Conservation (phyloP, 2,797 vertebrate species). For the Sternotherus odoratus region DNA sequence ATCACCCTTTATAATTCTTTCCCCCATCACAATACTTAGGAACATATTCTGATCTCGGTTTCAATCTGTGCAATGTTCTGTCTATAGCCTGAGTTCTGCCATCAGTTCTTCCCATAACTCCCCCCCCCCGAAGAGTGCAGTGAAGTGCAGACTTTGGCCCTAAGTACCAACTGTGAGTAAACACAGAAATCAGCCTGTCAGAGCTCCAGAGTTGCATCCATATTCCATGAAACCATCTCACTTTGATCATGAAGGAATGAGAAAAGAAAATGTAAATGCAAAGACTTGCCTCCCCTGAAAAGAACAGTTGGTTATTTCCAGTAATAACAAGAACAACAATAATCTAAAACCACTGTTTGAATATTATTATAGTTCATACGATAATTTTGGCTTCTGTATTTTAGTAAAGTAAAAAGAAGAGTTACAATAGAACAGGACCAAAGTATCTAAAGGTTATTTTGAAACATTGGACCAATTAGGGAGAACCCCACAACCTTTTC, state of each 20-base stretch:
- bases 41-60: neutral
- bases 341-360: neutral
- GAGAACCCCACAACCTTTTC: neutral
- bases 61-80: neutral
- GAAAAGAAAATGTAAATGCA: neutral
- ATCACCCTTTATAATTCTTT: neutral
- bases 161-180: neutral
- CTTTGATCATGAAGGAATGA: neutral
- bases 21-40: neutral
- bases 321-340: neutral
- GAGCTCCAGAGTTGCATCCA: neutral
- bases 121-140: neutral
- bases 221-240: neutral
- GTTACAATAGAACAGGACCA: neutral
- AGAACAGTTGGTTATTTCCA: neutral
- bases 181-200: neutral
- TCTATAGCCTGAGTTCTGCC: neutral
- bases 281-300: neutral
- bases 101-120: neutral
- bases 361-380: neutral
- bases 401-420: neutral
- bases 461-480: neutral
- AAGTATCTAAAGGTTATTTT: neutral
- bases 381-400: neutral
- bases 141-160: neutral